Conservation (phyloP, 2,113 vertebrate species). For the Sorex araneus region DNA sequence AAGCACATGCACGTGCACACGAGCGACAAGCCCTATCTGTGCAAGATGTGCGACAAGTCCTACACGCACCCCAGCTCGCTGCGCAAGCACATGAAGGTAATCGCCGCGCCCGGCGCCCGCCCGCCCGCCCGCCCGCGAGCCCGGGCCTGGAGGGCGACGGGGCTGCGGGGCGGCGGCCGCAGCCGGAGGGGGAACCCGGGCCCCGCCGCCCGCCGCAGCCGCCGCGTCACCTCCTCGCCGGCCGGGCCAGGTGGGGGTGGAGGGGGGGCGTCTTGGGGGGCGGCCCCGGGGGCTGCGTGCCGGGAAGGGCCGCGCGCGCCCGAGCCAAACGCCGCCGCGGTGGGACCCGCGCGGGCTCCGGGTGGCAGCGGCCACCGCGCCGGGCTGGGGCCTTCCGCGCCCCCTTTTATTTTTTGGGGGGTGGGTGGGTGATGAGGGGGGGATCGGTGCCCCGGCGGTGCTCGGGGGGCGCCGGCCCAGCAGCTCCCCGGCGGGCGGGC, state of each 20-base stretch:
- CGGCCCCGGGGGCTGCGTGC: no score
- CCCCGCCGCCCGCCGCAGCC: no score
- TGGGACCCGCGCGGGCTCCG: background rate
- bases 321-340: no score
- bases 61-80: constrained; percentile 99
- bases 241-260: no score
- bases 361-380: no score
- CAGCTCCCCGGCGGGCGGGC: no score
- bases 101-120: background rate
- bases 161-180: background rate
- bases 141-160: background rate
- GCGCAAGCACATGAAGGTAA: constrained; percentile 99
- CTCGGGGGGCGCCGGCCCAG: background rate
- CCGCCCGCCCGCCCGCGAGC: background rate
- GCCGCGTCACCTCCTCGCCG: no score
- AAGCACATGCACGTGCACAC: constrained; percentile 99
- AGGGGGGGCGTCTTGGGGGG: no score
- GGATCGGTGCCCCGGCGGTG: background rate
- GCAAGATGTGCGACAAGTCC: constrained; percentile 99
- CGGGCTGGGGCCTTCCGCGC: background rate
- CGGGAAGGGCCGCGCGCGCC: no score
- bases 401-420: no score
- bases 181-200: background rate
- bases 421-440: no score
- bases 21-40: constrained; percentile 99